Base-by-base conservation (phyloP, 2,797 vertebrate genomes). In the Lateolabrax maculatus region DNA sequence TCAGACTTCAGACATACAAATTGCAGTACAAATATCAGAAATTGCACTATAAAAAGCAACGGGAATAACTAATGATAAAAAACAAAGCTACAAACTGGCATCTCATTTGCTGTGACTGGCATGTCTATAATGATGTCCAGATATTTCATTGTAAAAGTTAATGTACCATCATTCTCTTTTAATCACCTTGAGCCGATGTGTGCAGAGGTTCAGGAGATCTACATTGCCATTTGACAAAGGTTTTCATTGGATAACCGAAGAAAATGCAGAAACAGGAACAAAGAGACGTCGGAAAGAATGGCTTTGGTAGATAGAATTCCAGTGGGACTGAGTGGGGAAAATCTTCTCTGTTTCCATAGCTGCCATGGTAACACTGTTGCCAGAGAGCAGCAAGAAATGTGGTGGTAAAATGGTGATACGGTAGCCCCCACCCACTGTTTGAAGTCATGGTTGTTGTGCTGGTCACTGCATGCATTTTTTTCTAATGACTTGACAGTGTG, bases 291-390 rank as follows among this genome's bases (percentile, higher is more conserved):
- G 61, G 70, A 81, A 81, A 87, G 76, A 86, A 80, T 58, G 77
- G 78, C 66, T 83, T 75, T 77, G 85, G 80, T 75, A 87, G 88
- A 91, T 76, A 79, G 39, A 90, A 90, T 85, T 91, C 92, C 84
- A 74, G 43, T 49, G 86, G 90, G 86, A 91, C 55, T 1, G 36
- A 79, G 63, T 25, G 46, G 66, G 77, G 51, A 15, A 77, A 75
- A 86, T 75, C 72, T 63, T 46, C 79, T 89, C 83, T 69, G 80
- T 90, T 91, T 90, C 89, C 83, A 77, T 66, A 73, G 90, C 84
- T 93, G 87, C 91, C 90, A 91, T 90, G 87, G 90, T 77, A 90
- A 91, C 91, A 67, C 89, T 56, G 84, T 86, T 90, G 51, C 80
- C 84, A 84, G 80, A 75, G 53, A 56, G 73, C 75, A 69, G 70